These are phyloP conservation scores for Picathartes gymnocephalus DNA, from an alignment of 2,113 vertebrate species.

Conservation along the genomic window DNA sequence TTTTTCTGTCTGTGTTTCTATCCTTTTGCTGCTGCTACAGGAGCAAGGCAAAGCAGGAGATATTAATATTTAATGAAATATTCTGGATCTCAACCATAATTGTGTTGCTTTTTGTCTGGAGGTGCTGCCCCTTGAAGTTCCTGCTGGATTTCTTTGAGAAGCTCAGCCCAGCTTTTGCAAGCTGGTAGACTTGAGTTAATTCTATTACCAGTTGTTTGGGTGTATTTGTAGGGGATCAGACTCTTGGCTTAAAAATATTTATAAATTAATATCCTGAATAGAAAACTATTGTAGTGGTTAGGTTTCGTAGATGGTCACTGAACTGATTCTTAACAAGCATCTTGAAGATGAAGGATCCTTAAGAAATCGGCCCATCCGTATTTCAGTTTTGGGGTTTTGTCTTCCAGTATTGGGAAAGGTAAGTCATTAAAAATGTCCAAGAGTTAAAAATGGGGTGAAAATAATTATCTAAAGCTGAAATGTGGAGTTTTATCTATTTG, in stretches of 20 bases:
- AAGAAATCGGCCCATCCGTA: background rate
- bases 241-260: background rate
- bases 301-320: background rate
- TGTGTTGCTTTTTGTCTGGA: background rate
- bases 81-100: background rate
- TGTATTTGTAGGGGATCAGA: background rate
- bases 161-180: background rate
- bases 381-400: background rate
- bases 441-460: background rate
- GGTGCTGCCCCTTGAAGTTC: background rate
- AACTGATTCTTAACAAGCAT: background rate
- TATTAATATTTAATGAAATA: slow-evolving; percentile 7
- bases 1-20: background rate
- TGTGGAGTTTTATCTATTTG: background rate
- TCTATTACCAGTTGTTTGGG: background rate
- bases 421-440: background rate
- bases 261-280: background rate
- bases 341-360: background rate
- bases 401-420: background rate
- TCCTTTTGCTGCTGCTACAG: background rate
- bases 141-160: background rate
- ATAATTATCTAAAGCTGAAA: background rate
- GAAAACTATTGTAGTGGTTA: background rate
- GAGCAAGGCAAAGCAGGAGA: background rate
- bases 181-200: background rate